These are phyloP conservation scores for Marmota monax DNA, from an alignment of 2,113 vertebrate species.

Conservation along the genomic window DNA sequence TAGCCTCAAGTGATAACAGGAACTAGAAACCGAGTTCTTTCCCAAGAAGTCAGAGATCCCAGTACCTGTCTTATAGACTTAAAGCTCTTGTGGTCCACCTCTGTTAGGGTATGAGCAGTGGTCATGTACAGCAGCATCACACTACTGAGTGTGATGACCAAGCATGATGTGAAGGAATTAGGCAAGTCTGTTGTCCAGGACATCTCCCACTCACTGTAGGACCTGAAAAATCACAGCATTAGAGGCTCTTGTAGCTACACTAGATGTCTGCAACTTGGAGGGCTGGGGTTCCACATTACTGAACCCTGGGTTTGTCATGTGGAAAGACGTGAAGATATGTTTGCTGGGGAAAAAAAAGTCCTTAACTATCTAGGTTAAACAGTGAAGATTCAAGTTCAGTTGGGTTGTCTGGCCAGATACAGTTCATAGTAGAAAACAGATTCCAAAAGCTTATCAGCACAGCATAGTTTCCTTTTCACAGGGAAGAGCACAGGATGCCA, in stretches of 20 bases:
- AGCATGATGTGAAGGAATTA: neutral
- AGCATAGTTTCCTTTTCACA: neutral
- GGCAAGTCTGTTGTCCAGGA: neutral
- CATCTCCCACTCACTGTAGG: neutral
- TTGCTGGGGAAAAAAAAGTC: neutral
- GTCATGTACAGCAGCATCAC: too few relatives aligned
- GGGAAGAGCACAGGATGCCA: accelerated
- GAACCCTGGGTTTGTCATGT: neutral
- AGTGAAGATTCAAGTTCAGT: neutral
- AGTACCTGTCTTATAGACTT: neutral
- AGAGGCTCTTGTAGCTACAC: neutral
- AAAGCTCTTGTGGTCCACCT: neutral
- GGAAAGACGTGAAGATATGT: neutral
- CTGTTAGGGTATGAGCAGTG: neutral
- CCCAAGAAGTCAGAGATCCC: slow-evolving; percentile 32
- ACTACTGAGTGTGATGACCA: neutral
- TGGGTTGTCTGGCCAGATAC: neutral
- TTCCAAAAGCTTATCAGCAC: neutral
- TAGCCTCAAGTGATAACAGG: neutral
- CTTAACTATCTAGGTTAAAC: neutral
- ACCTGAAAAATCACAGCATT: neutral
- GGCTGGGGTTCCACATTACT: neutral
- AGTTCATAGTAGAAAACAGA: slow-evolving; percentile 10
- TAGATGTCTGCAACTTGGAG: neutral
- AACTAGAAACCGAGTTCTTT: slow-evolving; percentile 16